Evolutionary conservation across 2,113 vertebrate species (phyloP).

Genomic region (Oceanodroma tethys): DNA sequence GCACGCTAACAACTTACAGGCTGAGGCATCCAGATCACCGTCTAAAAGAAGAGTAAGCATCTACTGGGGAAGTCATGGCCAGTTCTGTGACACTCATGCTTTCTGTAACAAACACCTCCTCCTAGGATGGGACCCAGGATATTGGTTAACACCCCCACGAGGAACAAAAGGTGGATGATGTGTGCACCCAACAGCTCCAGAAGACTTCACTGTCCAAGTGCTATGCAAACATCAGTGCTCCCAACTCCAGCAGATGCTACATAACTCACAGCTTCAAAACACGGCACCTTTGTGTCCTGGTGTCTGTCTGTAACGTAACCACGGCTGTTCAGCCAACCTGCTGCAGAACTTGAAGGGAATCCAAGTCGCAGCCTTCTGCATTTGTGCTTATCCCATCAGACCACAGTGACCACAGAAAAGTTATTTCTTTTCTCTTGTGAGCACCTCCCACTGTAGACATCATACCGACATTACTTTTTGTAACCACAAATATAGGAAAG

Average conservation of each 20-base stretch:
- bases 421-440: background rate
- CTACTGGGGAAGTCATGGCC: background rate
- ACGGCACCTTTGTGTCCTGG: background rate
- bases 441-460: background rate
- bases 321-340: background rate
- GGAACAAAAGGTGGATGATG: fast-evolving
- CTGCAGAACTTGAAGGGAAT: background rate
- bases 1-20: fast-evolving
- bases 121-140: background rate
- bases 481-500: background rate
- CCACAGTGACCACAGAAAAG: background rate
- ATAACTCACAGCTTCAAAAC: background rate
- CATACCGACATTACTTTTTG: background rate
- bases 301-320: background rate
- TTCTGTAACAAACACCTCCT: background rate
- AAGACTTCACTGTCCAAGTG: background rate
- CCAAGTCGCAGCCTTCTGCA: background rate
- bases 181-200: background rate
- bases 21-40: background rate
- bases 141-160: background rate
- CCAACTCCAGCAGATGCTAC: background rate
- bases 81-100: background rate
- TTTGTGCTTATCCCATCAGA: conserved; percentile 32
- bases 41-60: background rate
- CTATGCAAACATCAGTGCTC: background rate